Conservation (phyloP, 2,888 invertebrate genomes). For the Xestoiulus laeticollis region DNA sequence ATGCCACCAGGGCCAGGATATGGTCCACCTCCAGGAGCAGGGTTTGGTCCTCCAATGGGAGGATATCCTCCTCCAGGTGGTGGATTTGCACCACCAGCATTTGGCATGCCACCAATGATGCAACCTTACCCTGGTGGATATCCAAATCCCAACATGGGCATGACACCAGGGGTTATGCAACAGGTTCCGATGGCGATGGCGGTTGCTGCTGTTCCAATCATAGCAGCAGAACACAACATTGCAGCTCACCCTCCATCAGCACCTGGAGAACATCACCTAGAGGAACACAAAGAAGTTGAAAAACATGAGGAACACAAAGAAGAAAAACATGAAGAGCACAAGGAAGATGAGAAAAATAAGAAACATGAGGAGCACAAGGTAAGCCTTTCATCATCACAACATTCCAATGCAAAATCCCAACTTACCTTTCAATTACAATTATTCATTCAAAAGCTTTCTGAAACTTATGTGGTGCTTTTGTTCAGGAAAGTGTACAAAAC, state of each 20-base stretch:
- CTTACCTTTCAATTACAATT: no score
- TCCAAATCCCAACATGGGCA: not conserved
- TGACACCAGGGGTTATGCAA: not conserved
- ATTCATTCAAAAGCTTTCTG: no score
- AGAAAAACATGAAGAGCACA: no score
- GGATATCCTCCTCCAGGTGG: constrained; percentile 16
- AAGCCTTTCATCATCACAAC: no score
- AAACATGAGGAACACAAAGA: no score
- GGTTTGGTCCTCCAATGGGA: constrained; percentile 12
- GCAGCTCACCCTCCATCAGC: not conserved
- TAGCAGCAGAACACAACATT: not conserved
- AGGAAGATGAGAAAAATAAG: no score
- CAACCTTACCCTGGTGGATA: constrained; percentile 11
- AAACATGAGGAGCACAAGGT: no score
- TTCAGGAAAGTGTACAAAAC: no score
- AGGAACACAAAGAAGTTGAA: not conserved
- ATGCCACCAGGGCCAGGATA: no score
- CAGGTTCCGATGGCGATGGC: not conserved
- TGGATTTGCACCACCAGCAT: constrained; percentile 13
- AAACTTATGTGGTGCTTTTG: no score
- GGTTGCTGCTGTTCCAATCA: not conserved
- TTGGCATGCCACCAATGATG: constrained; percentile 18
- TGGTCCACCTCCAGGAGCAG: not conserved
- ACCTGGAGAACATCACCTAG: not conserved
- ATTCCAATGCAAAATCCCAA: no score